Evolutionary conservation across 2,113 vertebrate genomes (phyloP), one percentile per base, ranked within the genome.

Genomic region (Athene cunicularia): DNA sequence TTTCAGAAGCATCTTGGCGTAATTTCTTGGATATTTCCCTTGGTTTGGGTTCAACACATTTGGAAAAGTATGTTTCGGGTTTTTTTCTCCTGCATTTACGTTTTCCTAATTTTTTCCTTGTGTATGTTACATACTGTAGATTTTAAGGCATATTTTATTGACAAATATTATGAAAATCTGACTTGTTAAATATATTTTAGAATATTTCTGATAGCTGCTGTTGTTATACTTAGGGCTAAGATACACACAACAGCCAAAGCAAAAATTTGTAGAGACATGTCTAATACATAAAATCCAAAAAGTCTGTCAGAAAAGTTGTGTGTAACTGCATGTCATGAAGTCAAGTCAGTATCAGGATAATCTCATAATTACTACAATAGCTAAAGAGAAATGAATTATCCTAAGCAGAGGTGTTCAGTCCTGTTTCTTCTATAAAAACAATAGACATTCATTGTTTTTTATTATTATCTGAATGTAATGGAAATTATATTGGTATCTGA

Each of bases 11-110:
- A 3, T 98, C 99, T 59, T 99, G 99, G 98, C 99, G 98, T 96
- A 98, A 99, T 96, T 99, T 99, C 83, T 95, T 99, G 84, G 97
- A 98, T 88, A 98, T 99, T 88, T 99, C 99, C 20, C 96, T 99
- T 96, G 99, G 99, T 83, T 95, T 99, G 63, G 98, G 99, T 85
- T 98, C 99, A 72, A 99, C 99, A 45, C 96, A 97, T 72, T 97
- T 99, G 93, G 97, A 98, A 79, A 99, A 99, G 99, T 99, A 98
- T 55, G 92, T 43, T 60, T 33, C 35, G 17, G 19, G 0, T 18
- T 28, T 77, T 45, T 66, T 52, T 47, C 23, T 90, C 55, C 16
- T 59, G 28, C 11, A 3, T 82, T 94, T 90, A 53, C 24, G 4
- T 55, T 96, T 94, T 94, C 41, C 26, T 82, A 30, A 73, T 30